Conservation (phyloP, 2,113 vertebrate genomes). For the Silurus asotus region DNA sequence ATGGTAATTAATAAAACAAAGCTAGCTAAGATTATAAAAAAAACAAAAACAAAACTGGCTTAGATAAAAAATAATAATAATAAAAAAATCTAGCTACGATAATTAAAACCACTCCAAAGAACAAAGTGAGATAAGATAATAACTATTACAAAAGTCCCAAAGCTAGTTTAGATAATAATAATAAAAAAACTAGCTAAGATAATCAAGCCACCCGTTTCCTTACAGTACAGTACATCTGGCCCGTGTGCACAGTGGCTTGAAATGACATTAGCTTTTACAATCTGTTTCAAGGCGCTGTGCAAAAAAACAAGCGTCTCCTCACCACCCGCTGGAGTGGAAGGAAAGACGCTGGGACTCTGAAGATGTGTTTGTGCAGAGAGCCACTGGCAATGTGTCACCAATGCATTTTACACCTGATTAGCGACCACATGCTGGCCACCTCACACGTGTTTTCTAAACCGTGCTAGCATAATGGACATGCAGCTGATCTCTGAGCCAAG, state of each 20-base stretch:
- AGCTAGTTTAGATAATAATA: no score
- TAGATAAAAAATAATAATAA: no score
- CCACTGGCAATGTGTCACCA: slow-evolving; percentile 58
- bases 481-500: slow-evolving; percentile 48
- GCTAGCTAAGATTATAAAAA: no score
- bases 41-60: no score
- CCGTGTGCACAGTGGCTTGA: slow-evolving; percentile 66
- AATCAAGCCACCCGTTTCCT: slow-evolving; percentile 28
- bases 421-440: slow-evolving; percentile 68
- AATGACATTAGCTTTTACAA: slow-evolving; percentile 67
- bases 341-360: slow-evolving; percentile 56
- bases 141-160: no score
- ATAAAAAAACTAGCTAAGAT: slow-evolving; percentile 8
- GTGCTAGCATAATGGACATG: slow-evolving; percentile 42
- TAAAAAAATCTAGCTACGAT: no score
- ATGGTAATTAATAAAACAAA: no score
- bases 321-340: slow-evolving; percentile 60
- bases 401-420: slow-evolving; percentile 76
- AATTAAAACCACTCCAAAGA: no score
- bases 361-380: slow-evolving; percentile 41
- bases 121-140: no score
- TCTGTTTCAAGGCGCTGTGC: slow-evolving; percentile 59
- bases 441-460: slow-evolving; percentile 65
- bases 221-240: slow-evolving; percentile 67
- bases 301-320: slow-evolving; percentile 58